phyloP scores from a whole-genome alignment of 2,113 vertebrate genomes.

The Paradisaea rubra region DNA sequence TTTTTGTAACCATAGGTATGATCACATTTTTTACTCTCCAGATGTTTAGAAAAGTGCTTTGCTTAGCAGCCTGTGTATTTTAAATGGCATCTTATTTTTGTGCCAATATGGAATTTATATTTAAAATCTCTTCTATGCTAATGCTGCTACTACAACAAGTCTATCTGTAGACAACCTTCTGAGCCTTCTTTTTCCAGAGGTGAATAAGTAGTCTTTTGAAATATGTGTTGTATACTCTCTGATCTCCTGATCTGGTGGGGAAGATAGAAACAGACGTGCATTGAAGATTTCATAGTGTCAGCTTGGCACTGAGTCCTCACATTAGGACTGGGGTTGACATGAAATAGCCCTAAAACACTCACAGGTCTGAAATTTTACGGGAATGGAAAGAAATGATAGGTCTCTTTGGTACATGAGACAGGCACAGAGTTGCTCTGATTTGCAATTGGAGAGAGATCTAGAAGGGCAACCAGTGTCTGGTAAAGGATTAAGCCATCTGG shows the following conservation, averaged over 20 bases:
- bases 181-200: background rate
- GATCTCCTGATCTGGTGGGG: background rate
- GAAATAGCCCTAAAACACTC: background rate
- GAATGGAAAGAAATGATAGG: background rate
- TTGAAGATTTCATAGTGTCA: background rate
- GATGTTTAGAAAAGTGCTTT: background rate
- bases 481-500: background rate
- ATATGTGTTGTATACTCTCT: background rate
- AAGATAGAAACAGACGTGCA: background rate
- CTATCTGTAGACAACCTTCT: background rate
- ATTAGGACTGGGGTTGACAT: background rate
- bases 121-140: background rate
- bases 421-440: background rate
- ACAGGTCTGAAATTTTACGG: background rate
- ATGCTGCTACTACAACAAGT: background rate
- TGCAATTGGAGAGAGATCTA: background rate
- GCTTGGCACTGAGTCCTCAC: background rate
- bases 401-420: background rate
- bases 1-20: background rate
- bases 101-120: background rate
- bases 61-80: background rate
- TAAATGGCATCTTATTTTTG: background rate
- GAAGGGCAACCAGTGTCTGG: background rate
- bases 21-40: background rate
- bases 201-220: background rate